A percentile compares a stretch with the other conserved stretches of the same genome.
phyloP scores from a whole-genome alignment of 2,888 invertebrate genomes.

The Macaria notata region DNA sequence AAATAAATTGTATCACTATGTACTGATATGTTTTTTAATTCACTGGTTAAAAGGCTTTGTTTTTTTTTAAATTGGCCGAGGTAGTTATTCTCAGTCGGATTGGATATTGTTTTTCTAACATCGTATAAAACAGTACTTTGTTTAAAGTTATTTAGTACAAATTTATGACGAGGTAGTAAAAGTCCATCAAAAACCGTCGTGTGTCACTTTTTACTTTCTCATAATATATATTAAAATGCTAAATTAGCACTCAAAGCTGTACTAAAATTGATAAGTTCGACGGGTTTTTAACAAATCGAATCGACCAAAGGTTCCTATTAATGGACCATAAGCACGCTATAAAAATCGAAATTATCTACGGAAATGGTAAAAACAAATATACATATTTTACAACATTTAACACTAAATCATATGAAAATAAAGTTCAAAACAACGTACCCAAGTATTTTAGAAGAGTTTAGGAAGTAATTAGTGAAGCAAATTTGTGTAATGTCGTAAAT shows the following conservation, averaged over 20 bases:
- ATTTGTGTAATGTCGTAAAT: conserved; percentile 6
- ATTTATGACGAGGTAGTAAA: too few relatives aligned
- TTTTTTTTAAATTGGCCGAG: too few relatives aligned
- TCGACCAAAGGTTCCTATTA: conserved; percentile 23
- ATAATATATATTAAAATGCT: conserved; percentile 20
- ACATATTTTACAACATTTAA: not conserved
- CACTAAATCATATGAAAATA: conserved; percentile 11
- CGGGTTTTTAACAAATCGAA: conserved; percentile 33
- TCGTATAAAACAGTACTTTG: too few relatives aligned
- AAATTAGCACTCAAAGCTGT: conserved; percentile 20
- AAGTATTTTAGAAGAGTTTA: not conserved
- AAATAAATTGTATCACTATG: too few relatives aligned
- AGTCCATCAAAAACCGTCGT: not conserved
- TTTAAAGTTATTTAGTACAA: too few relatives aligned
- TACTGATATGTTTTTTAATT: too few relatives aligned
- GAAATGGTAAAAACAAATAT: conserved; percentile 22
- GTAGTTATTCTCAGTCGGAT: too few relatives aligned
- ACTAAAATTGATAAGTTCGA: conserved; percentile 28
- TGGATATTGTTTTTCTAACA: too few relatives aligned
- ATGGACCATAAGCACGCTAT: conserved; percentile 33
- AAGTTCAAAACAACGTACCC: conserved; percentile 4
- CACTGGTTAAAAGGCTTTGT: too few relatives aligned
- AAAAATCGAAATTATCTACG: conserved; percentile 28
- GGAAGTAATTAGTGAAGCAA: conserved; percentile 5
- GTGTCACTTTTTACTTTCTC: conserved; percentile 13